phyloP scores from a whole-genome alignment of 2,797 vertebrate genomes.

The Apodemus agrarius region DNA sequence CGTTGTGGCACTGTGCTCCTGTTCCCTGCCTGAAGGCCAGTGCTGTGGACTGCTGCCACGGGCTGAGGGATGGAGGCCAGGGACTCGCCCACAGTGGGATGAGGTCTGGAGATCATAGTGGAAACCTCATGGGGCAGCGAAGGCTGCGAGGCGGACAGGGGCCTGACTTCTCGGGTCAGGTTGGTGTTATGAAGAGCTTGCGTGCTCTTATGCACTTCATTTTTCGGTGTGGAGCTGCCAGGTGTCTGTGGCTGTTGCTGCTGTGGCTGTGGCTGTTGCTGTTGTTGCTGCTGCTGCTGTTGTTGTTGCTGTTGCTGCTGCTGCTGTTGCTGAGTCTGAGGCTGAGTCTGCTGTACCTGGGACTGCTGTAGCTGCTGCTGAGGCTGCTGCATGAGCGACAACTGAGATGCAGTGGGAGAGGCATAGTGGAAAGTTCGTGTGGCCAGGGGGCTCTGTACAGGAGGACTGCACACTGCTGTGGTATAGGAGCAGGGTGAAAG shows the following conservation, averaged over 20 bases:
- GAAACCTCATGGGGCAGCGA: constrained; percentile 97
- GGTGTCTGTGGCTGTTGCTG: constrained; percentile 87
- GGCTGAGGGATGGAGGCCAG: constrained; percentile 94
- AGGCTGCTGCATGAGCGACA: constrained; percentile 92
- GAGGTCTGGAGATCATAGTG: constrained; percentile 91
- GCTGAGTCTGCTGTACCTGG: constrained; percentile 83
- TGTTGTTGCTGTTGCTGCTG: constrained; percentile 85
- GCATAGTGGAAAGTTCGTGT: constrained; percentile 96
- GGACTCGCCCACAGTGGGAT: constrained; percentile 95
- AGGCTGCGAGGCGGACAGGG: constrained; percentile 97
- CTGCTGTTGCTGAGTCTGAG: constrained; percentile 79
- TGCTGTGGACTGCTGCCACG: constrained; percentile 86
- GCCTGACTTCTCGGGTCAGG: constrained; percentile 95
- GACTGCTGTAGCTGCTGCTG: constrained; percentile 82
- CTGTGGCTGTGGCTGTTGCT: constrained; percentile 72
- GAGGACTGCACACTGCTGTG: constrained; percentile 93
- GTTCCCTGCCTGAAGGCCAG: constrained; percentile 89
- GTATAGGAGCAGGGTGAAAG: constrained; percentile 97
- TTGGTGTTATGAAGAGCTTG: constrained; percentile 95
- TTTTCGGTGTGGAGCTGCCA: constrained; percentile 90
- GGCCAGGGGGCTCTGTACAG: constrained; percentile 95
- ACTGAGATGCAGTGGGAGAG: constrained; percentile 95
- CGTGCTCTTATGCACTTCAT: constrained; percentile 94
- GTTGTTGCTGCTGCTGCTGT: constrained; percentile 69
- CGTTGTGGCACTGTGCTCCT: constrained; percentile 93